Evolutionary conservation across 2,888 invertebrate genomes (phyloP).

Genomic region (Hyalella azteca): DNA sequence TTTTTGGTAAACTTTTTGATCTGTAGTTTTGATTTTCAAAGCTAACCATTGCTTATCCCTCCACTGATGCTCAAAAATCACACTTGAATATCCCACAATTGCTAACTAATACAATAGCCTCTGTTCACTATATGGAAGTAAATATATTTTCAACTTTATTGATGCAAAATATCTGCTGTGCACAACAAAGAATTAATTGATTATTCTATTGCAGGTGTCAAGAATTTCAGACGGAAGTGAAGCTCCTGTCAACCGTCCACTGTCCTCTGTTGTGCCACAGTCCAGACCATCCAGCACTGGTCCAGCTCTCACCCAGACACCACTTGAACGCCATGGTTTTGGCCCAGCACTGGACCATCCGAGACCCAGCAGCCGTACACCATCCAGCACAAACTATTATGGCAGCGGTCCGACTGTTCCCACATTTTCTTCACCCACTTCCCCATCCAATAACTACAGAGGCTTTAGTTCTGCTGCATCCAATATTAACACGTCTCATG

Average conservation of each 20-base stretch:
- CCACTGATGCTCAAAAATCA: too few species aligned
- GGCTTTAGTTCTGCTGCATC: background rate
- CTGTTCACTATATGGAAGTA: too few species aligned
- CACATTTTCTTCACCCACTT: slow-evolving; percentile 10
- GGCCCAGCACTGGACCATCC: background rate
- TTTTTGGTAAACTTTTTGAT: too few species aligned
- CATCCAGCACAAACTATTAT: background rate
- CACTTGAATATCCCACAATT: too few species aligned
- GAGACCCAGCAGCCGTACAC: slow-evolving; percentile 17
- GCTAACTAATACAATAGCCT: too few species aligned
- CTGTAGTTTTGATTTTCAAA: too few species aligned
- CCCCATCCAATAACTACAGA: background rate
- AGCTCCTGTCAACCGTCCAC: slow-evolving; percentile 21
- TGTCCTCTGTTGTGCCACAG: slow-evolving; percentile 45
- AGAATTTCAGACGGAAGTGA: slow-evolving; percentile 1
- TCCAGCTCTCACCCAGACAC: background rate
- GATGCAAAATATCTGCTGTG: too few species aligned
- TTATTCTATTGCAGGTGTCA: background rate
- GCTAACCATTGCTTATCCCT: too few species aligned
- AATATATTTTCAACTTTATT: too few species aligned
- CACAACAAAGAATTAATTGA: background rate
- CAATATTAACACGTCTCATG: background rate
- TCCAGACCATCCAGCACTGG: slow-evolving; percentile 55
- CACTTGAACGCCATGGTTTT: background rate
- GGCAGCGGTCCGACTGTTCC: background rate